These are phyloP conservation scores for Phymanthus crucifer DNA, from an alignment of 92 coral and sea anemone genomes.

Conservation along the genomic window DNA sequence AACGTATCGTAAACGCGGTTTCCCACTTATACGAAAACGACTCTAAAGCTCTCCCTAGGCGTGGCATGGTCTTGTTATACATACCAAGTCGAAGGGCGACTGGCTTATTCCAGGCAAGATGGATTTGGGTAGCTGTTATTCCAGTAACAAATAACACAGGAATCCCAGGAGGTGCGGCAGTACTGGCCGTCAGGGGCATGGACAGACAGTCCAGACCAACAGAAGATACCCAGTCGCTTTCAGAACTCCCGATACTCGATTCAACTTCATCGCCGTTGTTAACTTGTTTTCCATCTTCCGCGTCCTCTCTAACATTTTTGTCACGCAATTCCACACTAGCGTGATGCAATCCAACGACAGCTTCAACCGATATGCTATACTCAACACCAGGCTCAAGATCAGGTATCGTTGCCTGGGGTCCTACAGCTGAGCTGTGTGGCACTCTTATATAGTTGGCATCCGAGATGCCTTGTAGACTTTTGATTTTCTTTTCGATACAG, in stretches of 20 bases:
- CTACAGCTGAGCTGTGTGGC: constrained; percentile 36
- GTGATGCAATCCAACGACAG: constrained; percentile 52
- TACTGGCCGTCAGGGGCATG: constrained; percentile 55
- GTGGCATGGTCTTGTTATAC: not conserved
- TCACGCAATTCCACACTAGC: no score
- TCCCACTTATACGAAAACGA: not conserved
- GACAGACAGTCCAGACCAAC: constrained; percentile 42
- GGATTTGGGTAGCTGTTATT: constrained; percentile 60
- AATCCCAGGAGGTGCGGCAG: constrained; percentile 70
- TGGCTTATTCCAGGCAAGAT: constrained; percentile 67
- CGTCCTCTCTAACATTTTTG: constrained; percentile 41
- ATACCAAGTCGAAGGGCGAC: constrained; percentile 53
- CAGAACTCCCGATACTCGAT: constrained; percentile 41
- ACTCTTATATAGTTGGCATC: constrained; percentile 37
- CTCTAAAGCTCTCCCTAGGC: not conserved
- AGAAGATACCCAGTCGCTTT: constrained; percentile 28
- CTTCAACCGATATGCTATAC: constrained; percentile 62
- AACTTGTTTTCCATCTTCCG: constrained; percentile 17
- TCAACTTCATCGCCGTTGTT: constrained; percentile 31
- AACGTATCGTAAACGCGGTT: no score
- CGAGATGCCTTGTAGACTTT: constrained; percentile 43
- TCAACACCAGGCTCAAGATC: constrained; percentile 76
- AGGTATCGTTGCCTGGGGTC: constrained; percentile 22
- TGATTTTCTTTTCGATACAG: constrained; percentile 59
- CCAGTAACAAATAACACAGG: constrained; percentile 68